Base-by-base conservation (phyloP, 1,140 invertebrate genomes). In the Cylas formicarius region DNA sequence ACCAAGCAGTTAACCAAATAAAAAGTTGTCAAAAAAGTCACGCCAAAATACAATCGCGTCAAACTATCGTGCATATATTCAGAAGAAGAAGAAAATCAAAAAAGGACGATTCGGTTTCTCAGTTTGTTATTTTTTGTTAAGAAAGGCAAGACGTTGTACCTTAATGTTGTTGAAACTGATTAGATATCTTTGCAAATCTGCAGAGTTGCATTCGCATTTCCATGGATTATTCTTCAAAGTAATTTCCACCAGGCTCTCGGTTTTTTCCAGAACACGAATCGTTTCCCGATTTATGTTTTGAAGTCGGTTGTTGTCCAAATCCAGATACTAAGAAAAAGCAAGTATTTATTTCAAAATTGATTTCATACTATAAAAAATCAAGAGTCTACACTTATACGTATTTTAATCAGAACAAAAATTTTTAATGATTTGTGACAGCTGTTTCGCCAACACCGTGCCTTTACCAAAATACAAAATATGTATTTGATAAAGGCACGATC, bases 221-320 rank as follows among this genome's bases (percentile, higher is more conserved):
- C 58, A 64, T 18, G 57, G 55, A 56, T 64, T 64, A 22, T 53
- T 31, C 20, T 55, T 19, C 14, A 62, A 47, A 7, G 38, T 43
- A 8, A 64, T 24, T n/a, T 42, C 43, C 27, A 29, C 41, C 14
- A 59, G 35, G 2, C 17, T 33, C 8, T 8, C 17, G 18, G 33
- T 39, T 18, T 44, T 43, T 11, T 31, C 42, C 31, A 63, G 29
- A 8, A 33, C 13, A 13, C 46, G 22, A 22, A 63, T 36, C 10
- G 56, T 20, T 4, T 40, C 24, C 18, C 48, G 16, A 44, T 55
- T 38, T 2, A 60, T 29, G 20, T 39, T 38, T 13, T 21, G 32
- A 8, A 60, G 18, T 21, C 44, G 22, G 31, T 61, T 61, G 20
- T 53, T 40, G 27, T 56, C 24, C 20, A 61, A 38, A 26, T 52